Evolutionary conservation across 2,113 vertebrate genomes (phyloP).

Genomic region (Menidia beryllina): DNA sequence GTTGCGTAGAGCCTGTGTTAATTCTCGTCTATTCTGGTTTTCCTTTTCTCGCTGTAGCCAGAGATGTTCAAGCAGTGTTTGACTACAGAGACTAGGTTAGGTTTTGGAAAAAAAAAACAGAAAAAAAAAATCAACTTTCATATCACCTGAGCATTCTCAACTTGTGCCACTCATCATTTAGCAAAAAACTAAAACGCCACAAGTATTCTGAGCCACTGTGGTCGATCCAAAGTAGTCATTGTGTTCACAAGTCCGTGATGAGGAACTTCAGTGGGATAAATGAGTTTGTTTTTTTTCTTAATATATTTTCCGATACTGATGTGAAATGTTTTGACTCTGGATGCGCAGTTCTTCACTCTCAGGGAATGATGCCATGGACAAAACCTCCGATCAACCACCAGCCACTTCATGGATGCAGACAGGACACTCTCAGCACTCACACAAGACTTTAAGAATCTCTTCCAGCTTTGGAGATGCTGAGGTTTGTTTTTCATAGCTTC

Average conservation of each 20-base stretch:
- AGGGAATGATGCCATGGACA: slow-evolving; percentile 82
- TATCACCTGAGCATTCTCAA: slow-evolving; percentile 50
- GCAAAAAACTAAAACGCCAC: slow-evolving; percentile 54
- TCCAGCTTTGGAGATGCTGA: slow-evolving; percentile 31
- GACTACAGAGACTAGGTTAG: slow-evolving; percentile 58
- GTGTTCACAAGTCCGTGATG: slow-evolving; percentile 47
- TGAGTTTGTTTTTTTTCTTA: slow-evolving; percentile 13
- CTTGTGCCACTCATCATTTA: slow-evolving; percentile 62
- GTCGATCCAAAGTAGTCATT: slow-evolving; percentile 69
- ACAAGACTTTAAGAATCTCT: slow-evolving; percentile 36
- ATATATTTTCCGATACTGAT: slow-evolving; percentile 39
- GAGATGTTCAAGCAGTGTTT: slow-evolving; percentile 43
- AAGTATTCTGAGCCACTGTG: slow-evolving; percentile 75
- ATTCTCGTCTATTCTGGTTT: slow-evolving; percentile 41
- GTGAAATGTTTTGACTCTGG: slow-evolving; percentile 52
- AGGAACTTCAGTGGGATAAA: slow-evolving; percentile 41
- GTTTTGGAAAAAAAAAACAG: slow-evolving; percentile 3
- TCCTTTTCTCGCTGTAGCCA: slow-evolving; percentile 49
- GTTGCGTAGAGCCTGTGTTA: slow-evolving; percentile 51
- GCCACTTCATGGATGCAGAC: slow-evolving; percentile 64
- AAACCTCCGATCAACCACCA: slow-evolving; percentile 74
- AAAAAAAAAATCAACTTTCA: slow-evolving; percentile 44
- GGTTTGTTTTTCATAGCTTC: slow-evolving; percentile 27
- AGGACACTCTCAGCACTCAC: slow-evolving; percentile 31
- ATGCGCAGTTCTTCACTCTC: slow-evolving; percentile 78